These are phyloP conservation scores for Maconellicoccus hirsutus DNA, from an alignment of 1,140 invertebrate genomes.

Conservation along the genomic window DNA sequence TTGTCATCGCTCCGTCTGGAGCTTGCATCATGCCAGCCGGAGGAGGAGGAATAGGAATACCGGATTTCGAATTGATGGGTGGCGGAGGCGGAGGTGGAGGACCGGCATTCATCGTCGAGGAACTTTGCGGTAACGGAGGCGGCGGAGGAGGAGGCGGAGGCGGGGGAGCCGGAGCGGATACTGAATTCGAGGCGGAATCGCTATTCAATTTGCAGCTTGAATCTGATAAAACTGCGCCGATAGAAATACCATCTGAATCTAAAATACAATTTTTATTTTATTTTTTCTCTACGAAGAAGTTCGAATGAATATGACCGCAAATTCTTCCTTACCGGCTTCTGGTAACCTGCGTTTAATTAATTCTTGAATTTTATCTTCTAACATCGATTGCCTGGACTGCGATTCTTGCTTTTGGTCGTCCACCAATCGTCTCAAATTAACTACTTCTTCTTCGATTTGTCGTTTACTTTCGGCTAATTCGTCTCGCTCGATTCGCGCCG, in stretches of 20 bases:
- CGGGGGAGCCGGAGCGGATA: constrained; percentile 28
- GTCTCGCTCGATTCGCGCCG: constrained; percentile 65
- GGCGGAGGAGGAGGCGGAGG: constrained; percentile 35
- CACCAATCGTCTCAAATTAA: constrained; percentile 47
- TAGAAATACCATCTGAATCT: not conserved
- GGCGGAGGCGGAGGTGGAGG: constrained; percentile 43
- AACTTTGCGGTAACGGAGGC: constrained; percentile 37
- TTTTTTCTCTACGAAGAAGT: not conserved
- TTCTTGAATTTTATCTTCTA: constrained; percentile 83
- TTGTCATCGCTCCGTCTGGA: constrained; percentile 77
- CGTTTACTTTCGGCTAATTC: constrained; percentile 58
- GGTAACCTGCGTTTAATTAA: constrained; percentile 68
- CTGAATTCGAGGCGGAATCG: not conserved
- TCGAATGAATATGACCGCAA: not conserved
- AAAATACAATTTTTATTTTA: not conserved
- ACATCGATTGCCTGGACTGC: constrained; percentile 67
- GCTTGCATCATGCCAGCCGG: constrained; percentile 61
- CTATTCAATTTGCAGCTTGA: not conserved
- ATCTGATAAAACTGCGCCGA: not conserved
- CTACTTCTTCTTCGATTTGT: constrained; percentile 63
- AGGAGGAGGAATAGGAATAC: constrained; percentile 45
- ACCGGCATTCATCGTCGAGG: constrained; percentile 38
- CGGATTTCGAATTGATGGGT: constrained; percentile 41
- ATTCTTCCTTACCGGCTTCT: constrained; percentile 41
- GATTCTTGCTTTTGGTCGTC: constrained; percentile 82